Conservation (phyloP, 2,888 invertebrate genomes). For the Polydrusus cervinus region DNA sequence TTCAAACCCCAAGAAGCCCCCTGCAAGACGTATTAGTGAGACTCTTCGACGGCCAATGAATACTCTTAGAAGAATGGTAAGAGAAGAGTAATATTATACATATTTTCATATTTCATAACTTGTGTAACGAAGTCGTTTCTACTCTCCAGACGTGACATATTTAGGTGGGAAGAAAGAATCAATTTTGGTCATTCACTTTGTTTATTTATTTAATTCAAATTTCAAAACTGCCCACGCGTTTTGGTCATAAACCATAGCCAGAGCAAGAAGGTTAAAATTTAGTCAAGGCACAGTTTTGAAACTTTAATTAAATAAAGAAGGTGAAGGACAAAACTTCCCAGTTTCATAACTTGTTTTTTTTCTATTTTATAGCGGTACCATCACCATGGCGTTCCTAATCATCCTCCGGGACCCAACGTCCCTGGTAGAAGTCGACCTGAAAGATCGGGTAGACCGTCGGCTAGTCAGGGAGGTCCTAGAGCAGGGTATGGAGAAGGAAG, state of each 20-base stretch:
- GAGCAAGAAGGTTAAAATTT: no score
- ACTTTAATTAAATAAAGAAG: no score
- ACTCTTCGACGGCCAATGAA: slow-evolving; percentile 93
- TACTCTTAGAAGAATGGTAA: slow-evolving; percentile 90
- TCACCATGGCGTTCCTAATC: slow-evolving; percentile 63
- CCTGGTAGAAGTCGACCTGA: slow-evolving; percentile 68
- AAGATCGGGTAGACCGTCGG: slow-evolving; percentile 69
- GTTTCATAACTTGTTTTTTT: neutral
- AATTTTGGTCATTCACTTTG: no score
- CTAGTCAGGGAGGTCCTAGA: slow-evolving; percentile 73
- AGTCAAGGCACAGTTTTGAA: no score
- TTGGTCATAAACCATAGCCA: no score
- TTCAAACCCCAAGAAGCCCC: slow-evolving; percentile 97
- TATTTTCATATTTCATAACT: neutral
- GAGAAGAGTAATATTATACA: slow-evolving; percentile 42
- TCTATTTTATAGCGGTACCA: slow-evolving; percentile 68
- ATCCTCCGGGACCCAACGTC: slow-evolving; percentile 58
- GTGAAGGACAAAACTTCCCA: no score
- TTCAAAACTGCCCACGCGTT: no score
- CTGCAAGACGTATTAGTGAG: slow-evolving; percentile 94
- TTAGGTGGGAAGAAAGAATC: no score
- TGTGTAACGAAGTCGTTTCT: no score
- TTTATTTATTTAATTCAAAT: no score
- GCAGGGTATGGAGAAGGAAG: slow-evolving; percentile 83
- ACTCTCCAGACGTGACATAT: no score